phyloP scores from a whole-genome alignment of 2,113 vertebrate genomes.

The Struthio camelus region DNA sequence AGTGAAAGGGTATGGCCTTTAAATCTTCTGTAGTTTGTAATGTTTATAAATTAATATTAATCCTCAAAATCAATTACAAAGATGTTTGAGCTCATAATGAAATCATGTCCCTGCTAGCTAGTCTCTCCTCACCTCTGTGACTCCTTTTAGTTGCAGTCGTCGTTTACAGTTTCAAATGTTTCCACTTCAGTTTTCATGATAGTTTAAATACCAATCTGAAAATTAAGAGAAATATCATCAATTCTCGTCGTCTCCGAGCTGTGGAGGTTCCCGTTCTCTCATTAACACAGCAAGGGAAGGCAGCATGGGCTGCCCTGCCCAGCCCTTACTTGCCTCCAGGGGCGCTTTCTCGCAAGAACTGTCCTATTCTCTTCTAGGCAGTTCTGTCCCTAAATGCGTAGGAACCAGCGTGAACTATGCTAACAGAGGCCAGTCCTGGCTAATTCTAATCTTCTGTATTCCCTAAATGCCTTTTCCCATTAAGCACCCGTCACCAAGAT shows the following conservation, averaged over 20 bases:
- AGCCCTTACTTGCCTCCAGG: accelerated
- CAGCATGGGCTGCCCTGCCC: accelerated
- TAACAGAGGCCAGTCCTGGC: neutral
- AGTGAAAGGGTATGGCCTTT: neutral
- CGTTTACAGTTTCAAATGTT: neutral
- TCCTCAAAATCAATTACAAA: neutral
- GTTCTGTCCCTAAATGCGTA: neutral
- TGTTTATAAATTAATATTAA: constrained; percentile 16
- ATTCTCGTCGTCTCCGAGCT: neutral
- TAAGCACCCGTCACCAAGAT: neutral
- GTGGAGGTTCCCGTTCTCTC: neutral
- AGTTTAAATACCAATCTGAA: neutral
- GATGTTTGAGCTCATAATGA: neutral
- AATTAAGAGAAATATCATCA: neutral
- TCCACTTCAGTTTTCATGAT: neutral
- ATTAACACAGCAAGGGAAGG: neutral
- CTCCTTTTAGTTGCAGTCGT: neutral
- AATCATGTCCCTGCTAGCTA: neutral
- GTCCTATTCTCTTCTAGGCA: neutral
- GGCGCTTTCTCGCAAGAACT: neutral
- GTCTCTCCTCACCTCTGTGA: neutral
- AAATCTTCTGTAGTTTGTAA: neutral
- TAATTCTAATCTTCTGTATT: neutral
- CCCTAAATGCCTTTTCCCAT: neutral
- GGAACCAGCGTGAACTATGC: neutral